phyloP scores from a whole-genome alignment of 1,140 invertebrate genomes.

The Caenorhabditis latens region DNA sequence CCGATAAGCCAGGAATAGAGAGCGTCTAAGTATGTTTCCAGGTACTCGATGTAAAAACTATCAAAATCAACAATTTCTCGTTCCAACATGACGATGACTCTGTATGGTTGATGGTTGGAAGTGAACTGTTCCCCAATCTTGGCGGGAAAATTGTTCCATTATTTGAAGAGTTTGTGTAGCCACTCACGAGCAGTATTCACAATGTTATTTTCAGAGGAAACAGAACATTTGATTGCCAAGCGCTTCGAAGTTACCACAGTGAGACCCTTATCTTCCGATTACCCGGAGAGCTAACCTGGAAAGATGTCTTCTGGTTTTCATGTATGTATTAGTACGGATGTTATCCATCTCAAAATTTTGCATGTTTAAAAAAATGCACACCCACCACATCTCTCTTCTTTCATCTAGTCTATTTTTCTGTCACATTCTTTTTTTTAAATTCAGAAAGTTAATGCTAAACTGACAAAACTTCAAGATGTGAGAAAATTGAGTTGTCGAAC shows the following conservation, averaged over 20 bases:
- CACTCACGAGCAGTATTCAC: no score
- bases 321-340: not conserved
- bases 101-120: constrained; percentile 35
- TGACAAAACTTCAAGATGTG: no score
- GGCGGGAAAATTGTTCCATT: constrained; percentile 43
- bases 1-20: not conserved
- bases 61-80: constrained; percentile 38
- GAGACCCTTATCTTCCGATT: constrained; percentile 24
- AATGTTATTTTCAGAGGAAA: not conserved
- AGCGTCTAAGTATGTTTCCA: not conserved
- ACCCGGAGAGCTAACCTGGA: constrained; percentile 32
- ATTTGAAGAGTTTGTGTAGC: not conserved
- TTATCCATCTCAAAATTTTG: not conserved
- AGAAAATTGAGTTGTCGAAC: no score
- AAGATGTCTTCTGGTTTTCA: constrained; percentile 48
- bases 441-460: no score
- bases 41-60: constrained; percentile 28
- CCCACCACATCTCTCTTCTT: no score
- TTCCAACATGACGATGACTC: constrained; percentile 49
- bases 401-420: no score
- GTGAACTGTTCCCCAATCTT: constrained; percentile 18
- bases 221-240: constrained; percentile 21
- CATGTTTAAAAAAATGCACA: no score
- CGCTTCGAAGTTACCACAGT: not conserved
- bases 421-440: no score